These are phyloP conservation scores for Spatulosminthurus flaviceps DNA, from an alignment of 2,888 invertebrate genomes.

Conservation along the genomic window DNA sequence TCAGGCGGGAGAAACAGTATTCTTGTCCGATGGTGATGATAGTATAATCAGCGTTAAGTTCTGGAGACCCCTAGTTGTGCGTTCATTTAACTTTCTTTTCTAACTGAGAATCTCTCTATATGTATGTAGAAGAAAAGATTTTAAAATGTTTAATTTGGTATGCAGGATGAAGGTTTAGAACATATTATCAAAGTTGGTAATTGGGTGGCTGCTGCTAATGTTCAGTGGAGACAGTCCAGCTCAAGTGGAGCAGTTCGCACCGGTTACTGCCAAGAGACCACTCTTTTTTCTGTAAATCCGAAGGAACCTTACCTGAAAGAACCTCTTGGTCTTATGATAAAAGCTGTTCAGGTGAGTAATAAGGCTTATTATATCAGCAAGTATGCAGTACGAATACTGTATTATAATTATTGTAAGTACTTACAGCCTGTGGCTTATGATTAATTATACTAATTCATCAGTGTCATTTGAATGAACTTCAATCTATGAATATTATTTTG, in stretches of 20 bases:
- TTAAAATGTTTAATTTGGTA: no score
- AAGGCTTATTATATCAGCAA: no score
- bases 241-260: constrained; percentile 69
- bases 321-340: constrained; percentile 68
- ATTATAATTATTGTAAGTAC: no score
- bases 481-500: no score
- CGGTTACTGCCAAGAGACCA: constrained; percentile 73
- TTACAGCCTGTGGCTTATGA: no score
- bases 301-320: constrained; percentile 69
- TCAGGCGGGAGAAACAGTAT: constrained; percentile 69
- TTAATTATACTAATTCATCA: no score
- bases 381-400: no score
- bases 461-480: no score
- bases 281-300: constrained; percentile 73
- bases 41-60: constrained; percentile 71
- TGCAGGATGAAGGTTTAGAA: constrained; percentile 67
- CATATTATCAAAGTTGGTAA: constrained; percentile 72
- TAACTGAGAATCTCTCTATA: no score
- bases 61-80: constrained; percentile 69
- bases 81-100: neutral
- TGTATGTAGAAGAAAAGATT: no score
- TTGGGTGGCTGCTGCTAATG: constrained; percentile 72
- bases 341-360: constrained; percentile 64
- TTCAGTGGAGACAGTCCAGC: constrained; percentile 70
- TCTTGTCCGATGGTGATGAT: constrained; percentile 71